Percentiles rank a stretch among this genome's conserved stretches.
Evolutionary conservation across 92 coral and sea anemone species (phyloP).

Genomic region (Plumapathes pennacea): DNA sequence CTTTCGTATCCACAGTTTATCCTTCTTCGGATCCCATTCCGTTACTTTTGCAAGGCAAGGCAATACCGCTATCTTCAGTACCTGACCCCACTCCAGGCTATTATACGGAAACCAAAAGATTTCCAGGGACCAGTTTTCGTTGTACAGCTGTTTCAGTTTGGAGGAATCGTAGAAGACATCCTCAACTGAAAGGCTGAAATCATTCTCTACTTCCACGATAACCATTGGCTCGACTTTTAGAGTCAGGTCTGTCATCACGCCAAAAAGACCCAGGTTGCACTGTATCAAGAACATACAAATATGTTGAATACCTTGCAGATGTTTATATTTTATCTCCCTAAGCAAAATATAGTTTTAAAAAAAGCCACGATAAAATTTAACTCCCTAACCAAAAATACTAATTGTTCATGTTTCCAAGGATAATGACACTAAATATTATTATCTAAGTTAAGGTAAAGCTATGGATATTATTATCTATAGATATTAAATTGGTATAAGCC

Average conservation of each 20-base stretch:
- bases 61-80: neutral
- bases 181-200: conserved; percentile 34
- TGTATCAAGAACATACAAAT: neutral
- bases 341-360: too few species aligned
- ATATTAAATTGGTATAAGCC: too few species aligned
- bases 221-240: conserved; percentile 60
- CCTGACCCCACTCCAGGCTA: conserved; percentile 35
- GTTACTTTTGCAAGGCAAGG: neutral
- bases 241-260: conserved; percentile 57
- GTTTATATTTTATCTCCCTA: too few species aligned
- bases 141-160: conserved; percentile 18
- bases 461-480: too few species aligned
- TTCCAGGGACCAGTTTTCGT: conserved; percentile 56
- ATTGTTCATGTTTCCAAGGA: too few species aligned
- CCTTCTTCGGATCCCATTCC: conserved; percentile 37
- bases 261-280: conserved; percentile 66
- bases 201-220: conserved; percentile 39
- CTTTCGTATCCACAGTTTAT: conserved; percentile 51
- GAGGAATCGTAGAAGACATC: conserved; percentile 47
- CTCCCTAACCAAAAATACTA: too few species aligned
- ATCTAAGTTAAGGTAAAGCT: too few species aligned
- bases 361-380: too few species aligned
- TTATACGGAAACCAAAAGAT: conserved; percentile 68
- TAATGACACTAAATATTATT: too few species aligned
- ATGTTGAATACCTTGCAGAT: too few species aligned